phyloP scores from a whole-genome alignment of 2,797 vertebrate genomes.

The Parotocinclus haroldoi region DNA sequence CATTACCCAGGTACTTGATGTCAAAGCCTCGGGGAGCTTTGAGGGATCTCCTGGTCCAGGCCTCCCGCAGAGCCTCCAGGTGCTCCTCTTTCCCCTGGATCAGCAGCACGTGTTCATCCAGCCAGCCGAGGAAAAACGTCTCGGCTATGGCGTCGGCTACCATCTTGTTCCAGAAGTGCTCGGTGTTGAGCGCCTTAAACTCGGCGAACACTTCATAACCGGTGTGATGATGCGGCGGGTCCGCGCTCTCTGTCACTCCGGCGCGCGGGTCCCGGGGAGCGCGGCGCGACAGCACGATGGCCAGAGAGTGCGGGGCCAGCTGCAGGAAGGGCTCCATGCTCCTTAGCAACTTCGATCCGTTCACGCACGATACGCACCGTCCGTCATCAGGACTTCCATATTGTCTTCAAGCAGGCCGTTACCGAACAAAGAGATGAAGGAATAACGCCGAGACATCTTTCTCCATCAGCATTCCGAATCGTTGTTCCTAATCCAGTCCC shows the following conservation, averaged over 20 bases:
- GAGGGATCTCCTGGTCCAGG: constrained; percentile 89
- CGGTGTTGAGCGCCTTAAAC: constrained; percentile 93
- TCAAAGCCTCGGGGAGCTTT: constrained; percentile 88
- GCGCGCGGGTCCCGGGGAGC: constrained; percentile 56
- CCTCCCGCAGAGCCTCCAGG: constrained; percentile 89
- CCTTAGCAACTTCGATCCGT: background rate
- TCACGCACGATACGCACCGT: background rate
- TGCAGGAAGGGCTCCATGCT: constrained; percentile 84
- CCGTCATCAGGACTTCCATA: background rate
- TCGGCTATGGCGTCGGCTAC: constrained; percentile 88
- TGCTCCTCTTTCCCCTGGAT: constrained; percentile 94
- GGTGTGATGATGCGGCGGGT: constrained; percentile 82
- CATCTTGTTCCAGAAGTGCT: constrained; percentile 89
- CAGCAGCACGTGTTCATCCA: constrained; percentile 93
- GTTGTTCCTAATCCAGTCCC: background rate
- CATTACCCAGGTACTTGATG: constrained; percentile 88
- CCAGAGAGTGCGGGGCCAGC: constrained; percentile 93
- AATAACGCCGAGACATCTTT: constrained; percentile 27
- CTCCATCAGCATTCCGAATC: background rate
- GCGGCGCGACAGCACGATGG: constrained; percentile 82
- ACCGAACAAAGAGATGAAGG: constrained; percentile 37
- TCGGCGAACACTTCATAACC: constrained; percentile 96
- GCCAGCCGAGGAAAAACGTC: constrained; percentile 95
- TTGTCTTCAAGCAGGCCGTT: constrained; percentile 10
- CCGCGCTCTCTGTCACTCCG: constrained; percentile 65